Base-by-base conservation (phyloP, 2,113 vertebrate genomes). In the Dryoscopus gambensis region DNA sequence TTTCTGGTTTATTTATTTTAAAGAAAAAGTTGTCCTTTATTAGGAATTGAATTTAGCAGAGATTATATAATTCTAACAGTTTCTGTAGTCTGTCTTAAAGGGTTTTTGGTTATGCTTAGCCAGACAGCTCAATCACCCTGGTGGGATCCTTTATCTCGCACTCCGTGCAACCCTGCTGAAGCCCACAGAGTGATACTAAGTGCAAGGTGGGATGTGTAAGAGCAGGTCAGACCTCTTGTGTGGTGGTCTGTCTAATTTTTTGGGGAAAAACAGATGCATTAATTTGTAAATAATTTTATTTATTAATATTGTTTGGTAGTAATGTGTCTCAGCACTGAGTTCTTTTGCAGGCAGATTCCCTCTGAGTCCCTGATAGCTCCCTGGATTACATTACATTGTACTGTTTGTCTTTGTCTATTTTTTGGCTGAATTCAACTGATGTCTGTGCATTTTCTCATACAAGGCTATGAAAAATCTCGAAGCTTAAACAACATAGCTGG, bases 401-500 rank as follows among this genome's bases (percentile, higher is more conserved):
- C 93, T 98, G 96, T 99, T 98, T 98, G 98, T 98, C 98, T 98
- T 79, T 99, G 98, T 98, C 95, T 98, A 16, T 97, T 97, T 98
- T 98, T 97, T 98, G 98, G 97, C 98, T 98, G 98, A 98, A 98
- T 97, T 96, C 98, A 98, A 99, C 98, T 98, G 90, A 98, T 97
- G 98, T 98, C 98, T 98, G 97, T 99, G 98, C 98, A 98, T 98
- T 98, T 98, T 98, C 98, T 98, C 96, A 98, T 98, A 95, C 98
- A 99, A 99, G 99, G 98, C 97, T 99, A 98, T 95, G 99, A 99
- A 98, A 99, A 99, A 98, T 99, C 99, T 95, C 97, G 98, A 98
- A 99, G 99, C 98, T 98, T 99, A 99, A 99, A 98, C 99, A 99
- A 99, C 99, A 99, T 99, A 98, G 98, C 99, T 90, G 98, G 98